Evolutionary conservation across 37 sponge, comb jelly and placozoan genomes (phyloP).

Genomic region (Cladorhizidae sp.): DNA sequence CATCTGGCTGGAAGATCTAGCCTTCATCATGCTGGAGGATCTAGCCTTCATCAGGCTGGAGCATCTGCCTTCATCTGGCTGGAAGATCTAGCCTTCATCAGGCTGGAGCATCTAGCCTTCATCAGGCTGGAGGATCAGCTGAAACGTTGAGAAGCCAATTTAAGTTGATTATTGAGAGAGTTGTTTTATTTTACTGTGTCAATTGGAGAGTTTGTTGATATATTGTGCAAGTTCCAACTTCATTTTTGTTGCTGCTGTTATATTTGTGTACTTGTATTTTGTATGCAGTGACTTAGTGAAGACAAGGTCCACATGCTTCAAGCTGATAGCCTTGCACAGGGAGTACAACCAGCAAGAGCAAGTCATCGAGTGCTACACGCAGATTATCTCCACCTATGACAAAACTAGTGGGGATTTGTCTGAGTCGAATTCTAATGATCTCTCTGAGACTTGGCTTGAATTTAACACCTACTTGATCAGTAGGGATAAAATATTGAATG

Average conservation of each 20-base stretch:
- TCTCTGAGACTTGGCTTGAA: background rate
- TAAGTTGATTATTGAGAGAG: too few relatives aligned
- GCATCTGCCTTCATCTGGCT: too few relatives aligned
- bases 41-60: too few relatives aligned
- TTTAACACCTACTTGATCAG: conserved; percentile 1
- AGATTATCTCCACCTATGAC: conserved; percentile 5
- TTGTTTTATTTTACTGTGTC: too few relatives aligned
- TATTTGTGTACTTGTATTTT: background rate
- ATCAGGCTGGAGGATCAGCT: too few relatives aligned
- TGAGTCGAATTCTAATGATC: background rate
- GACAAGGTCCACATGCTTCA: conserved; percentile 5
- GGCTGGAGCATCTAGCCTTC: too few relatives aligned
- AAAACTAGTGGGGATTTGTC: background rate
- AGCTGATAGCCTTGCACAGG: conserved; percentile 10
- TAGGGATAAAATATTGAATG: background rate
- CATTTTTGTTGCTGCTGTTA: background rate
- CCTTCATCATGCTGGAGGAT: too few relatives aligned
- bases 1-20: too few relatives aligned
- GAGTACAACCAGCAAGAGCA: background rate
- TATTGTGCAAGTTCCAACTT: background rate
- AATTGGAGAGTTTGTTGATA: too few relatives aligned
- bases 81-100: too few relatives aligned
- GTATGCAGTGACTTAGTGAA: conserved; percentile 24
- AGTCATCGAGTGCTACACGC: background rate
- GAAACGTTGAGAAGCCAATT: too few relatives aligned